phyloP scores from a whole-genome alignment of 2,113 vertebrate species.

The Xiphophorus maculatus region DNA sequence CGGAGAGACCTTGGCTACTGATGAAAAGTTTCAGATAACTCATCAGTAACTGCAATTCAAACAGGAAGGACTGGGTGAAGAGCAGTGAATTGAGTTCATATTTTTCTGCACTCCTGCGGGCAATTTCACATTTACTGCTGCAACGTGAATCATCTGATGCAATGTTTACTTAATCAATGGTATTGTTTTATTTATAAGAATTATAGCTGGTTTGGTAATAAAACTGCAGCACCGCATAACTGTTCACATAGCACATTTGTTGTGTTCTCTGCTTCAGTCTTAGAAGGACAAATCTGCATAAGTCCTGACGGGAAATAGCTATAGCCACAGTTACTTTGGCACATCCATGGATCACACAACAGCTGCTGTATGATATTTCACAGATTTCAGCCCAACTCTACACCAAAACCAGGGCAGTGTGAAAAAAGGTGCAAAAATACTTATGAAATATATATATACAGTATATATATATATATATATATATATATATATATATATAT shows the following conservation, averaged over 20 bases:
- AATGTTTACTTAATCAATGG: background rate
- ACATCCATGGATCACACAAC: constrained; percentile 59
- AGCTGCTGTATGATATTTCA: constrained; percentile 60
- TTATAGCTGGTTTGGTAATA: background rate
- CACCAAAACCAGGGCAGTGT: constrained; percentile 55
- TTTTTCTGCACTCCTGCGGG: background rate
- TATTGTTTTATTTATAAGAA: background rate
- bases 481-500: constrained; percentile 39
- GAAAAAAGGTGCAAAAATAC: constrained; percentile 68
- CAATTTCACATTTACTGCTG: constrained; percentile 42
- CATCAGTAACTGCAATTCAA: constrained; percentile 14
- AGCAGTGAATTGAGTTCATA: constrained; percentile 12
- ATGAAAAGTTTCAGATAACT: constrained; percentile 32
- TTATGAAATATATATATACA: constrained; percentile 65
- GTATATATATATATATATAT: constrained; percentile 36
- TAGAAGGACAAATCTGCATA: constrained; percentile 21
- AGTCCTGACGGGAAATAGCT: constrained; percentile 27
- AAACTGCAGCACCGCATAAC: background rate
- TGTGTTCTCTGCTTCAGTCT: constrained; percentile 8
- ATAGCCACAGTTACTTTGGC: constrained; percentile 22
- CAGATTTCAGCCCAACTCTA: constrained; percentile 48
- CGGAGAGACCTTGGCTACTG: constrained; percentile 41
- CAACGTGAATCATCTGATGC: constrained; percentile 30
- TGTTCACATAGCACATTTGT: constrained; percentile 15
- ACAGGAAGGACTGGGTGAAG: constrained; percentile 24